These are phyloP conservation scores for Drosophila gunungcola DNA, from an alignment of 1,140 invertebrate genomes.

Conservation along the genomic window DNA sequence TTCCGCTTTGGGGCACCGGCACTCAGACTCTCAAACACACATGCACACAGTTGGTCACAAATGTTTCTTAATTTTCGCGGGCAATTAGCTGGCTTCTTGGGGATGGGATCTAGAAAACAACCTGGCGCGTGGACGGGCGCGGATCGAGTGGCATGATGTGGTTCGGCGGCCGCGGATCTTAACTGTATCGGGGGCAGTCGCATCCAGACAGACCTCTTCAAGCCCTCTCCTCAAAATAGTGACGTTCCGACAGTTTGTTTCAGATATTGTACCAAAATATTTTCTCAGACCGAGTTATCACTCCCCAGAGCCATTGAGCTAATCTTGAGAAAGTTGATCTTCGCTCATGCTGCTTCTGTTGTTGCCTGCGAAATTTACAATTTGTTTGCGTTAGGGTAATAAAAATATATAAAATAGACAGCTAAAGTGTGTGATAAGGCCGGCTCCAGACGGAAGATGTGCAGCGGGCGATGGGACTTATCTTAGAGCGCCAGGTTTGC, in stretches of 20 bases:
- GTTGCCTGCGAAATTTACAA: conserved; percentile 46
- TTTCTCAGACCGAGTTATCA: conserved; percentile 45
- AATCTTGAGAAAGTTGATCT: conserved; percentile 31
- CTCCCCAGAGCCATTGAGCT: conserved; percentile 13
- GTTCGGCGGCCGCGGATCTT: conserved; percentile 50
- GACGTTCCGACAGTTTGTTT: conserved; percentile 13
- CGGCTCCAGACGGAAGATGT: conserved; percentile 3
- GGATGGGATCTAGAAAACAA: conserved; percentile 34
- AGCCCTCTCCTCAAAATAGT: neutral
- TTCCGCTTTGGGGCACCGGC: conserved; percentile 23
- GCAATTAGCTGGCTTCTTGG: conserved; percentile 52
- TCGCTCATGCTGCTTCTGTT: conserved; percentile 49
- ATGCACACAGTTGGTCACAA: conserved; percentile 16
- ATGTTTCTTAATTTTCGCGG: conserved; percentile 62
- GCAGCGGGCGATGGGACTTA: conserved; percentile 5
- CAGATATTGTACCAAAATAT: conserved; percentile 44
- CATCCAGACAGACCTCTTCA: conserved; percentile 2
- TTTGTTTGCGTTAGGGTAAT: conserved; percentile 49
- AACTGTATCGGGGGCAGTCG: conserved; percentile 40
- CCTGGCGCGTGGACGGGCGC: conserved; percentile 56
- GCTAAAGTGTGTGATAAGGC: conserved; percentile 35
- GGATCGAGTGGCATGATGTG: conserved; percentile 66
- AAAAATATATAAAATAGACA: conserved; percentile 55
- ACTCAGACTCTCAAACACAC: conserved; percentile 11
- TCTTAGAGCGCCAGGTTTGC: conserved; percentile 14